Conservation (phyloP, 2,113 vertebrate genomes). For the Cynoglossus semilaevis region DNA sequence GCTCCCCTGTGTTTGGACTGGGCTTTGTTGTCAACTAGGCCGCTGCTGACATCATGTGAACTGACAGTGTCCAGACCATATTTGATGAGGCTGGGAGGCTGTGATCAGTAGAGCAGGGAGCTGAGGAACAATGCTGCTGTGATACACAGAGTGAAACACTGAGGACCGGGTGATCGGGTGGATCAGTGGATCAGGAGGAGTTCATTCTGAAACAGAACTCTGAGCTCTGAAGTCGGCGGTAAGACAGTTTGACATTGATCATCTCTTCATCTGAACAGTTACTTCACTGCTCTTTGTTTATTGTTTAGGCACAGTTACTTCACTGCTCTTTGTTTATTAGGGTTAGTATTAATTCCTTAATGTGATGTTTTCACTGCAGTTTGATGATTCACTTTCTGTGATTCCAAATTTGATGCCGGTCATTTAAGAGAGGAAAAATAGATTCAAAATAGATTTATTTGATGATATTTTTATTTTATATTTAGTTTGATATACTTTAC, state of each 20-base stretch:
- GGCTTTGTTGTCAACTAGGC: conserved; percentile 34
- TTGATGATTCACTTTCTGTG: too few species aligned
- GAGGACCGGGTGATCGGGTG: neutral
- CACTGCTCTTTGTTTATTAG: too few species aligned
- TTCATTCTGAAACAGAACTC: conserved; percentile 12
- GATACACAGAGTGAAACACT: neutral
- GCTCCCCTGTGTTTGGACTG: conserved; percentile 61
- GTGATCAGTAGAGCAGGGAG: conserved; percentile 31
- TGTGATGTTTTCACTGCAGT: too few species aligned
- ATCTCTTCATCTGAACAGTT: neutral
- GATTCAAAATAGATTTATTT: too few species aligned
- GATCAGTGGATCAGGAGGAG: conserved; percentile 10
- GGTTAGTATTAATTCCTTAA: too few species aligned
- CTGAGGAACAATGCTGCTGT: conserved; percentile 5
- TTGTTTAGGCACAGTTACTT: too few species aligned
- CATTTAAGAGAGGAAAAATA: too few species aligned
- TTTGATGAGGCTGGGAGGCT: conserved; percentile 27
- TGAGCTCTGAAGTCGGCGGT: conserved; percentile 37
- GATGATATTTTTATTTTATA: too few species aligned
- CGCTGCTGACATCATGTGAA: conserved; percentile 64
- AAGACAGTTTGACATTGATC: conserved; percentile 8
- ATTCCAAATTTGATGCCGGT: too few species aligned
- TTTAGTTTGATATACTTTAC: too few species aligned
- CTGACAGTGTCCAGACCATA: conserved; percentile 39
- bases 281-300: too few species aligned